These are phyloP conservation scores for Tangachromis dhanisi DNA, from an alignment of 2,113 vertebrate genomes.

Conservation along the genomic window DNA sequence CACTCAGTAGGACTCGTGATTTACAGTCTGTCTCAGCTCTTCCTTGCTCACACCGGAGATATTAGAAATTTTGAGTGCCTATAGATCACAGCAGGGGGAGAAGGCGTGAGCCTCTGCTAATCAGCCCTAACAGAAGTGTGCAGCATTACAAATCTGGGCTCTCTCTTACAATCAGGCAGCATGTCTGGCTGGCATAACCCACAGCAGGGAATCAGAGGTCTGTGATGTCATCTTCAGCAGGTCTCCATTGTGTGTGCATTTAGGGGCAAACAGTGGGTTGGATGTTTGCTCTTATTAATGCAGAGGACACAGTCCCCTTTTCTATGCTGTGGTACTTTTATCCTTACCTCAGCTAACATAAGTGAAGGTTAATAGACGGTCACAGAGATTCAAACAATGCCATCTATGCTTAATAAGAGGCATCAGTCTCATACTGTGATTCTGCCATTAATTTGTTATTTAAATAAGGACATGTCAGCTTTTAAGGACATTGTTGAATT, in stretches of 20 bases:
- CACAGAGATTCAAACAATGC: constrained; percentile 40
- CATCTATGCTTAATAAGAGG: constrained; percentile 53
- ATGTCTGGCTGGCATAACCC: constrained; percentile 42
- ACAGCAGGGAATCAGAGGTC: constrained; percentile 15
- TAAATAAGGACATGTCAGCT: neutral
- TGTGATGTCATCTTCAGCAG: constrained; percentile 52
- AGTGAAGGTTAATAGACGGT: constrained; percentile 57
- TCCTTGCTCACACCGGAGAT: constrained; percentile 59
- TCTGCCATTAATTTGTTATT: constrained; percentile 14
- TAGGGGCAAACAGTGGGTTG: neutral
- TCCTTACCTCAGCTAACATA: constrained; percentile 54
- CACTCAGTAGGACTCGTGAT: constrained; percentile 59
- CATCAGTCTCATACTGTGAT: constrained; percentile 7
- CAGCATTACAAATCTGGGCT: constrained; percentile 60
- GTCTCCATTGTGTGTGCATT: constrained; percentile 2
- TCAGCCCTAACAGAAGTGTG: constrained; percentile 65
- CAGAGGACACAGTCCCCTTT: constrained; percentile 52
- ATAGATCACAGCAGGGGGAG: constrained; percentile 66
- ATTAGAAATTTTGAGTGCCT: constrained; percentile 68
- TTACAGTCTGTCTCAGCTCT: constrained; percentile 61
- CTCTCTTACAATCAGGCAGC: constrained; percentile 57
- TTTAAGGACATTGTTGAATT: constrained; percentile 25
- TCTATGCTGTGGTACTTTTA: constrained; percentile 54
- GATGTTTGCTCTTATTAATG: constrained; percentile 58
- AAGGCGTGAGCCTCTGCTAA: constrained; percentile 59